Conservation (phyloP, 2,888 invertebrate species). For the Ceramica pisi region DNA sequence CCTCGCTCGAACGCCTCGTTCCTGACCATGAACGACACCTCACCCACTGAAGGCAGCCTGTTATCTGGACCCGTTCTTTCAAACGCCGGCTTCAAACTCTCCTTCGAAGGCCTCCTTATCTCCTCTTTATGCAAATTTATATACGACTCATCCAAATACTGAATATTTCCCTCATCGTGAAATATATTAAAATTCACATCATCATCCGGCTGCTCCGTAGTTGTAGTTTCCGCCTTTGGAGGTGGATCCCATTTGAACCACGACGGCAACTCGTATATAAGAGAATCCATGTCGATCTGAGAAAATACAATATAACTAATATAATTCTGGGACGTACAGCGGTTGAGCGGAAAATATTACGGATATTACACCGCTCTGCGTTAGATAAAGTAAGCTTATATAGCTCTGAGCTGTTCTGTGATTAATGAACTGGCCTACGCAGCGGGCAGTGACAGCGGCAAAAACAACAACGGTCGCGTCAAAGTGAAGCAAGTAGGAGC, state of each 20-base stretch:
- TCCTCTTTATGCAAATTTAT: slow-evolving; percentile 88
- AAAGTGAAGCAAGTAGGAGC: slow-evolving; percentile 80
- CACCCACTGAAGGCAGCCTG: slow-evolving; percentile 84
- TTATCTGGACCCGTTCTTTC: slow-evolving; percentile 86
- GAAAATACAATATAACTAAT: slow-evolving; percentile 62
- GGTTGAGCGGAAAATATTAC: slow-evolving; percentile 66
- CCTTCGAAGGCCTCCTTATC: slow-evolving; percentile 85
- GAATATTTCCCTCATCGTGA: slow-evolving; percentile 86
- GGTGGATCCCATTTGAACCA: slow-evolving; percentile 89
- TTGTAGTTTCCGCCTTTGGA: slow-evolving; percentile 84
- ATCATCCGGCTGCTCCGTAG: slow-evolving; percentile 84
- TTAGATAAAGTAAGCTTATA: slow-evolving; percentile 83
- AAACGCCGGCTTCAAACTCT: slow-evolving; percentile 79
- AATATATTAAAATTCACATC: slow-evolving; percentile 85
- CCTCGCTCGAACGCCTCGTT: slow-evolving; percentile 92
- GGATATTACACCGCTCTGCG: slow-evolving; percentile 65
- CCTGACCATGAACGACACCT: slow-evolving; percentile 92
- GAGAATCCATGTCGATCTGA: slow-evolving; percentile 87
- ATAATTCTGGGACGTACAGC: slow-evolving; percentile 51
- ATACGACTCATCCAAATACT: slow-evolving; percentile 87
- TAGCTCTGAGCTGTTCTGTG: slow-evolving; percentile 83
- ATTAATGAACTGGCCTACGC: slow-evolving; percentile 86
- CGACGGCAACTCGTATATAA: slow-evolving; percentile 82
- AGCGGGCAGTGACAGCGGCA: slow-evolving; percentile 75
- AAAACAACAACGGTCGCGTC: slow-evolving; percentile 85